Conservation (phyloP, 2,113 vertebrate species). For the Pseudopodoces humilis region DNA sequence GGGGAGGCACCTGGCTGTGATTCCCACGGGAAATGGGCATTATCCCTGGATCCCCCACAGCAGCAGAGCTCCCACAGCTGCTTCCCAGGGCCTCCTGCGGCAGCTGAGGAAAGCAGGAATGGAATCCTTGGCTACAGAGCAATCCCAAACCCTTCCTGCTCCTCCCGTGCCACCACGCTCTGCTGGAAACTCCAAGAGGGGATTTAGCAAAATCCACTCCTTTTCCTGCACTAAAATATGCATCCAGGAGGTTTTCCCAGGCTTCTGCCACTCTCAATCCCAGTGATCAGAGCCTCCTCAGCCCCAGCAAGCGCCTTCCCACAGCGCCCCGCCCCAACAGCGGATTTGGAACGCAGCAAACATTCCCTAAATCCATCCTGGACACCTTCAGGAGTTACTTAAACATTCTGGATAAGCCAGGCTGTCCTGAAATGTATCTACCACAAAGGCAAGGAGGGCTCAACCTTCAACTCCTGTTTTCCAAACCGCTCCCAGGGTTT, state of each 20-base stretch:
- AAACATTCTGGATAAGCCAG: not conserved
- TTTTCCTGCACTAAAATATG: not conserved
- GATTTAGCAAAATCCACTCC: not conserved
- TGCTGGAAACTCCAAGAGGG: not conserved
- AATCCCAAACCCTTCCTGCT: not conserved
- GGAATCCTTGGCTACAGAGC: not conserved
- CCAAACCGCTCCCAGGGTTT: not conserved
- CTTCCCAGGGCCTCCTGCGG: not conserved
- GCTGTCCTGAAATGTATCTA: not conserved
- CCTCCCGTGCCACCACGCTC: rapidly evolving
- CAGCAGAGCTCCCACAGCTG: not conserved
- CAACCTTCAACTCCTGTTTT: not conserved
- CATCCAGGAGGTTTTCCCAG: rapidly evolving
- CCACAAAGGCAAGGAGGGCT: not conserved
- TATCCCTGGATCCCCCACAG: not conserved
- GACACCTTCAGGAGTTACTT: not conserved
- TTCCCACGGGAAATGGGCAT: not conserved
- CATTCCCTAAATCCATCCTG: not conserved
- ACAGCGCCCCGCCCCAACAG: not conserved
- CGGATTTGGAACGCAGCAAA: not conserved
- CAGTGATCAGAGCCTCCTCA: too few relatives aligned
- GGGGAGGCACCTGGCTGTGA: not conserved
- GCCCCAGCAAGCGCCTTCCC: too few relatives aligned
- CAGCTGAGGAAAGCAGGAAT: not conserved
- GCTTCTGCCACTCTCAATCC: not conserved